Base-by-base conservation (phyloP, 2,888 invertebrate species). In the Papilio protenor region DNA sequence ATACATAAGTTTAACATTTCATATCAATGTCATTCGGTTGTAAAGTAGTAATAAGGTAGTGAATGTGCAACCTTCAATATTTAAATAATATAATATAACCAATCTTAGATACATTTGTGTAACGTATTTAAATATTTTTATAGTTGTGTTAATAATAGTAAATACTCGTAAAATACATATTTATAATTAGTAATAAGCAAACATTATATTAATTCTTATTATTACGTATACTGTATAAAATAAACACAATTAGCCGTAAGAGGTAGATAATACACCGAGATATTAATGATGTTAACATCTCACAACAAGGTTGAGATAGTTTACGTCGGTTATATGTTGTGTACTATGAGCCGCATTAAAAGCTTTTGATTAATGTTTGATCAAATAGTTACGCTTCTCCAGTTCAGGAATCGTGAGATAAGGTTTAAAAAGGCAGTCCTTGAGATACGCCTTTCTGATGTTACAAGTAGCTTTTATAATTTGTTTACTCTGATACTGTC, bases 281-380 rank as follows among this genome's bases (percentile, higher is more conserved):
- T 10, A 66, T 66, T n/a, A 66, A 40, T 1, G 18, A 66, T 40
- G 64, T 66, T 18, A 33, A 33, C 64, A 64, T 64, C 2, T 16
- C 33, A 33, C 16, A 64, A 33, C 6, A 8, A 64, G 18, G 33
- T 61, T 61, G 5, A 64, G 33, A 64, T 64, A 23, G n/a, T 40
- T 64, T 64, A 33, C 61, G 33, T 33, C 23, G 64, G 6, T n/a
- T 66, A 64, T 27, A 66, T 33, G 40, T 18, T 40, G 33, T 66
- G 10, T 66, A 66, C 40, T 66, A 40, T 40, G 64, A 66, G 23
- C 18, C 64, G n/a, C 40, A n/a, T 66, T 66, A 18, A 64, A 64
- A 66, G 64, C 64, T 33, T 66, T 66, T 66, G 27, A 40, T n/a
- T 33, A 66, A 66, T 66, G 64, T 66, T 66, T 40, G 16, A 64